Evolutionary conservation across 2,113 vertebrate genomes (phyloP).

Genomic region (Orientallactaga bullata): DNA sequence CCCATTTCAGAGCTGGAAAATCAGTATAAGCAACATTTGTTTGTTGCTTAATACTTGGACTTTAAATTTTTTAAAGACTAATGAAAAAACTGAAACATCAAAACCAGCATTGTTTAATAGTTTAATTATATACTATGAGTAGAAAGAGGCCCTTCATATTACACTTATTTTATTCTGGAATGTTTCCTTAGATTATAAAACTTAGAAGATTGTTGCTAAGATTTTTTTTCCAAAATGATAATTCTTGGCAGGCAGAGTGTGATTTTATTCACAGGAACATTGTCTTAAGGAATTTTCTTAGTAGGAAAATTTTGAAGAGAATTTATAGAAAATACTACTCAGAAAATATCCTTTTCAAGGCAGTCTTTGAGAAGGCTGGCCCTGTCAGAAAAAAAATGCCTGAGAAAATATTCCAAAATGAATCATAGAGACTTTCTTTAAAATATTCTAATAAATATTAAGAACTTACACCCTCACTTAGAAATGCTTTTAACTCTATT

Average conservation of each 20-base stretch:
- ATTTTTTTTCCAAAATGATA: conserved; percentile 73
- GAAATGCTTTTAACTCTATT: conserved; percentile 38
- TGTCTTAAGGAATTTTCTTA: conserved; percentile 72
- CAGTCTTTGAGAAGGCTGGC: conserved; percentile 59
- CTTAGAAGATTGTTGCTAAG: conserved; percentile 70
- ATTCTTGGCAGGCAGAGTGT: conserved; percentile 70
- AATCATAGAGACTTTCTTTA: conserved; percentile 64
- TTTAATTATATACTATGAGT: background rate
- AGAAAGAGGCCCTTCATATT: conserved; percentile 44
- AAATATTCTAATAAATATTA: conserved; percentile 67
- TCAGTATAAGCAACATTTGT: background rate
- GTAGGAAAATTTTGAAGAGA: conserved; percentile 77
- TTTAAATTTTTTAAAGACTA: background rate
- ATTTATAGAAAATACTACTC: conserved; percentile 76
- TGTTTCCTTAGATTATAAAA: conserved; percentile 58
- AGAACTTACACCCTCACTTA: background rate
- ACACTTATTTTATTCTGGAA: conserved; percentile 34
- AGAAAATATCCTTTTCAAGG: conserved; percentile 75
- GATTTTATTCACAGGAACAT: conserved; percentile 75
- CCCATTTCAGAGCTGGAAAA: background rate
- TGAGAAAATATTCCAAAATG: conserved; percentile 66
- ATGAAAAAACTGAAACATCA: background rate
- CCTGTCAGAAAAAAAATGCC: conserved; percentile 8
- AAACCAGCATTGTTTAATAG: background rate
- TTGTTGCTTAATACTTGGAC: conserved; percentile 19